phyloP scores from a whole-genome alignment of 2,797 vertebrate species.

The Harpagifer antarcticus region DNA sequence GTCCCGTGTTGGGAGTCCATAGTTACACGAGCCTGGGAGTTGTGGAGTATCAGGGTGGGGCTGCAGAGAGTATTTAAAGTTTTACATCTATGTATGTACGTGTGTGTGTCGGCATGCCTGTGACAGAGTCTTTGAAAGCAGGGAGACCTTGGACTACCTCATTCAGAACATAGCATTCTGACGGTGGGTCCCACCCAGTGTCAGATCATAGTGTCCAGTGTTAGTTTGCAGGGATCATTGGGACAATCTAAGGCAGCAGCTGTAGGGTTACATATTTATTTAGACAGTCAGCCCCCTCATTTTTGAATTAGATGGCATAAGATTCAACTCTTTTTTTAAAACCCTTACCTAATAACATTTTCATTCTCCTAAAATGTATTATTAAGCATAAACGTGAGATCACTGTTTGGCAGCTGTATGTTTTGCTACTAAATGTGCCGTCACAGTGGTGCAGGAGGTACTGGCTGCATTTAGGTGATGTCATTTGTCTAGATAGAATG shows the following conservation, averaged over 20 bases:
- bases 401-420: neutral
- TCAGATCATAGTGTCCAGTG: constrained; percentile 63
- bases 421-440: constrained; percentile 43
- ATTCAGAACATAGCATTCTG: constrained; percentile 70
- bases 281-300: constrained; percentile 5
- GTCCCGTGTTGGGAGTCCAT: constrained; percentile 70
- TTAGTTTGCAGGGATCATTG: constrained; percentile 61
- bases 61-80: constrained; percentile 81
- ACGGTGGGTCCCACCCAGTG: constrained; percentile 70
- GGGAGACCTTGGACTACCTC: constrained; percentile 71
- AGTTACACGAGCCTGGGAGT: constrained; percentile 63
- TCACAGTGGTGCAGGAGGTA: constrained; percentile 46
- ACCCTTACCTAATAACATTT: neutral
- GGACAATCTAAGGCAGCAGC: constrained; percentile 70
- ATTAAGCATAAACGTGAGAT: constrained; percentile 4
- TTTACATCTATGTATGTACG: constrained; percentile 53
- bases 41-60: constrained; percentile 76
- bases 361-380: neutral
- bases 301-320: constrained; percentile 19
- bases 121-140: constrained; percentile 37
- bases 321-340: neutral
- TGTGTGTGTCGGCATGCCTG: neutral
- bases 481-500: constrained; percentile 78
- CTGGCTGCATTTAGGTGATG: constrained; percentile 72
- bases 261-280: constrained; percentile 54